A percentile compares a stretch with the other conserved stretches of the same genome.
These are phyloP conservation scores for Accipiter virgatus DNA, from an alignment of 2,113 vertebrate genomes.

Conservation along the genomic window DNA sequence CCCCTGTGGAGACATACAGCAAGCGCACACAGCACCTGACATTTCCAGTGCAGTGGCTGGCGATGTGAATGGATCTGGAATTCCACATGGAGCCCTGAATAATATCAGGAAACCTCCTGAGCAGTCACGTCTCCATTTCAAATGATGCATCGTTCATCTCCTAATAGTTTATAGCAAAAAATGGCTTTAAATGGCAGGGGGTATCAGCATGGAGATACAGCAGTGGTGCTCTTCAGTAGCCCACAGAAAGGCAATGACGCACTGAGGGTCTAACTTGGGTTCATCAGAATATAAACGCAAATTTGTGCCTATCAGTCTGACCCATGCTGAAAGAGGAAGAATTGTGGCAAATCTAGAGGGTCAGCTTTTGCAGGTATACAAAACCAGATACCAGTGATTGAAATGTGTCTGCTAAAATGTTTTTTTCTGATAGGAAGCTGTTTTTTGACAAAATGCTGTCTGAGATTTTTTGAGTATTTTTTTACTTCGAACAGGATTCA, in stretches of 20 bases:
- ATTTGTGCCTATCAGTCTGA: not conserved
- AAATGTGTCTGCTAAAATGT: not conserved
- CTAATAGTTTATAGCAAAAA: not conserved
- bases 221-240: not conserved
- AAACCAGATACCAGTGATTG: not conserved
- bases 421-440: not conserved
- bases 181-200: not conserved
- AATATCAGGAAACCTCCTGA: not conserved
- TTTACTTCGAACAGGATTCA: not conserved
- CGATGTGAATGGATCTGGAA: not conserved
- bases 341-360: not conserved
- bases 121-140: not conserved
- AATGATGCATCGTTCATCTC: not conserved
- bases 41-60: not conserved
- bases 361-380: not conserved
- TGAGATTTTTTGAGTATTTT: not conserved
- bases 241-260: not conserved
- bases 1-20: not conserved
- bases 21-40: not conserved
- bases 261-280: not conserved
- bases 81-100: not conserved
- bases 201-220: not conserved
- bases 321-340: not conserved
- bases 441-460: not conserved
- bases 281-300: accelerated